Conservation (phyloP, 2,113 vertebrate species). For the Fregetta grallaria region DNA sequence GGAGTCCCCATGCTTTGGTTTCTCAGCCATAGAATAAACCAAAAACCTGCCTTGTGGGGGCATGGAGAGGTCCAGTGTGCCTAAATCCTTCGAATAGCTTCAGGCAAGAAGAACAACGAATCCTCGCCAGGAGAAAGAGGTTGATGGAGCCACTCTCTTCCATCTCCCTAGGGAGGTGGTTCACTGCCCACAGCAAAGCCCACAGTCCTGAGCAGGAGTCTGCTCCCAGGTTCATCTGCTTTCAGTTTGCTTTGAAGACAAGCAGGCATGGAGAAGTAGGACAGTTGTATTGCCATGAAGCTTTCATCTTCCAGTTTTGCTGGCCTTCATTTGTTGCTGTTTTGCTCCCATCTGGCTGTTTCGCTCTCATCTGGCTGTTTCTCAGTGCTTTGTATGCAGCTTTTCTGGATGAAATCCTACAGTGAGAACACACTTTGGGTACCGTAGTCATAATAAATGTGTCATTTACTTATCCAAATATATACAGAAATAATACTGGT, state of each 20-base stretch:
- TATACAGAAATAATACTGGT: not conserved
- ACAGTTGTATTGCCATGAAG: not conserved
- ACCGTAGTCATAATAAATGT: not conserved
- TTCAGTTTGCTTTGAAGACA: constrained; percentile 20
- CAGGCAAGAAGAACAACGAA: not conserved
- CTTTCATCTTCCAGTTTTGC: constrained; percentile 34
- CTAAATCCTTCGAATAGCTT: not conserved
- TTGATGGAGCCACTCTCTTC: not conserved
- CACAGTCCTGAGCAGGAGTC: not conserved
- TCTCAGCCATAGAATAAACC: not conserved
- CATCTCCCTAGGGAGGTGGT: not conserved
- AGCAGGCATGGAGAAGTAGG: not conserved
- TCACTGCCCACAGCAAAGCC: not conserved
- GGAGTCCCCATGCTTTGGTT: not conserved
- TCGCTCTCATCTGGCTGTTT: not conserved
- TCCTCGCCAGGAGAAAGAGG: not conserved
- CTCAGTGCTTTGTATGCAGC: not conserved
- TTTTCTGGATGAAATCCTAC: not conserved
- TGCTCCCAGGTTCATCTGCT: not conserved
- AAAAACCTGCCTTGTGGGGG: not conserved
- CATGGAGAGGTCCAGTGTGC: not conserved
- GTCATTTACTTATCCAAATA: constrained; percentile 20
- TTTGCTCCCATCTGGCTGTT: not conserved
- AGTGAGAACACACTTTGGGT: not conserved
- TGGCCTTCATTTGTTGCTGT: not conserved